Percentiles rank a stretch among this genome's conserved stretches.
Conservation (phyloP, 2,888 invertebrate genomes). For the Xanthia icteritia region DNA sequence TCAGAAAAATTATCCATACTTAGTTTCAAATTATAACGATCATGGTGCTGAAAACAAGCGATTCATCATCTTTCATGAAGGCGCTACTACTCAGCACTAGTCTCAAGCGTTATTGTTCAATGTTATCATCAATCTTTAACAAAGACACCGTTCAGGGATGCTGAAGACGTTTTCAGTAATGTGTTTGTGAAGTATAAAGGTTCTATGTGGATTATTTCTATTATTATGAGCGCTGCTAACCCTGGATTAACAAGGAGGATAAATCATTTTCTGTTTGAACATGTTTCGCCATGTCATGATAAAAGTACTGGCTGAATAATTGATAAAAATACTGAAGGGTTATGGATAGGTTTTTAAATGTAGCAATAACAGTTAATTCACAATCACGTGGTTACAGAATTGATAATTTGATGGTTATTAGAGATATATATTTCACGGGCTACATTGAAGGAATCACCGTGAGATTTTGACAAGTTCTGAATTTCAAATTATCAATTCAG, state of each 20-base stretch:
- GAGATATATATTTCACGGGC: too few relatives aligned
- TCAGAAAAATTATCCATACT: slow-evolving; percentile 4
- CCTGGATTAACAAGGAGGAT: not conserved
- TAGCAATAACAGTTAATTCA: too few relatives aligned
- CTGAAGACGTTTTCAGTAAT: slow-evolving; percentile 30
- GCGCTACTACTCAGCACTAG: slow-evolving; percentile 21
- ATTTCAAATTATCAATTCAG: too few relatives aligned
- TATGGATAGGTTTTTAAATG: too few relatives aligned
- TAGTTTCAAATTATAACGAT: slow-evolving; percentile 15
- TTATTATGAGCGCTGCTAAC: not conserved
- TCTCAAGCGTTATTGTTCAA: slow-evolving; percentile 20
- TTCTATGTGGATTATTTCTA: slow-evolving; percentile 18
- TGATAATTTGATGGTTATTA: too few relatives aligned
- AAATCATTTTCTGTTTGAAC: not conserved
- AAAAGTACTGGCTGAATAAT: too few relatives aligned
- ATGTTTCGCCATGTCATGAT: not conserved
- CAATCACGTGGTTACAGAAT: too few relatives aligned
- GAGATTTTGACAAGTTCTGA: too few relatives aligned
- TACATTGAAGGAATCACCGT: too few relatives aligned
- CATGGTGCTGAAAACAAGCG: slow-evolving; percentile 4
- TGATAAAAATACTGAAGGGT: too few relatives aligned
- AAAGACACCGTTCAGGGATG: slow-evolving; percentile 29
- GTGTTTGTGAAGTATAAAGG: slow-evolving; percentile 19
- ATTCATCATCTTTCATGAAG: slow-evolving; percentile 49
- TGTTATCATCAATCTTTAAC: slow-evolving; percentile 39